Evolutionary conservation across 2,888 invertebrate species (phyloP), one percentile per base, ranked within the genome.

Genomic region (Parnassius mnemosyne): DNA sequence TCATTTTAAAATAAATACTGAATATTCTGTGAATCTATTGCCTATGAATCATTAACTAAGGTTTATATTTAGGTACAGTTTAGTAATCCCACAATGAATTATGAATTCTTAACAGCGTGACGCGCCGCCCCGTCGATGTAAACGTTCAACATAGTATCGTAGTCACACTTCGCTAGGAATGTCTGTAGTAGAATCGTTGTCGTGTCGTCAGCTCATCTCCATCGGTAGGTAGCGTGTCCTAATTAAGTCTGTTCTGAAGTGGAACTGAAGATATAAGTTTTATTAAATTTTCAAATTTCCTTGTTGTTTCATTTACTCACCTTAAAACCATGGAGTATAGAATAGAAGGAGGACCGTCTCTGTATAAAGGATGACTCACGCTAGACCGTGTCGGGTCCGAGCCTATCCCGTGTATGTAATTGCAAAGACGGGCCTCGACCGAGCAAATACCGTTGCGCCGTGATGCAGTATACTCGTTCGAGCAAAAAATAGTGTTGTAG

Each of bases 221-320:
- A 81, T 80, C 78, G 70, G 78, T 83, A 82, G 85, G 80, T 84
- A 83, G 84, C 75, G 76, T 80, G 80, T 84, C 80, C 79, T 80
- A 71, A 74, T 77, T 80, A 81, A 84, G 81, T 85, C 84, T 84
- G 83, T 77, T 83, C 77, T 83, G 75, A 79, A 84, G 78, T 84
- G 79, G 83, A 87, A 86, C 81, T 85, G 82, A 83, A 84, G 70
- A 73, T 84, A 46, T 49, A 49, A 49, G 83, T 83, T 87, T 88
- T 86, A 89, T 84, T 88, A 90, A 89, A 89, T 87, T 89, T 89
- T 88, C 86, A 83, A 87, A 86, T 89, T 87, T 89, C 87, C 78
- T 41, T 67, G 58, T 66, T 69, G 66, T 77, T 79, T 79, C 73
- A 75, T 72, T 76, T 66, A 44, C 59, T n/a, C 13, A 13, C 53